Base-by-base conservation (phyloP, 2,888 invertebrate genomes). In the Pollenia labialis region DNA sequence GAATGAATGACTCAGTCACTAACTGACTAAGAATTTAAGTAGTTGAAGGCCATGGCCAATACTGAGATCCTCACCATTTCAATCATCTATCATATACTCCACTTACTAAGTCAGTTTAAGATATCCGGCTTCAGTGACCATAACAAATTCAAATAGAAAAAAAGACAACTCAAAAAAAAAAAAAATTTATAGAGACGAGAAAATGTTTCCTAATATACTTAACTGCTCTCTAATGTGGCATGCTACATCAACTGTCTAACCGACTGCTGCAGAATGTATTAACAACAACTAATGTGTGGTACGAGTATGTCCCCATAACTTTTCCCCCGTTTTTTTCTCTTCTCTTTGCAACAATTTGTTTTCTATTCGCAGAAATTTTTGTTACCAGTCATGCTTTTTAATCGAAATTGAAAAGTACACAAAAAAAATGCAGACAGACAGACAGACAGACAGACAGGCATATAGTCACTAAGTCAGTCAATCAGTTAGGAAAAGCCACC, bases 161-260 rank as follows among this genome's bases (percentile, higher is more conserved):
- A 23, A 58, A 48, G 16, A 18, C n/a, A 56, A 16, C n/a, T 16
- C 64, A 48, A 54, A 58, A 8, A 42, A 44, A 64, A 58, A 58
- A 32, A 11, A 10, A 32, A 32, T 32, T 32, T 32, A 10, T 40
- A 54, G 44, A 60, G 54, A 66, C 68, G 66, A 79, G 56, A 79
- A 79, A 79, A 60, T 62, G 9, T 80, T 80, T 80, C 54, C 54
- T 74, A 58, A 80, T 79, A 68, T 40, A 68, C 52, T 74, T 40
- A 66, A 74, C 68, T 74, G 60, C 50, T 74, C 54, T 82, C 77
- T 54, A 74, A 80, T 85, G 79, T 75, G 79, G 68, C 77, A 85
- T 80, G 79, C 72, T 40, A 80, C 79, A 85, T 85, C 74, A 62
- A 68, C 74, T 79, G 62, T 66, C 84, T 80, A 79, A 79, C 72